A percentile compares a stretch with the other conserved stretches of the same genome.
phyloP scores from a whole-genome alignment of 2,888 invertebrate species.

The Hecatera dysodea region DNA sequence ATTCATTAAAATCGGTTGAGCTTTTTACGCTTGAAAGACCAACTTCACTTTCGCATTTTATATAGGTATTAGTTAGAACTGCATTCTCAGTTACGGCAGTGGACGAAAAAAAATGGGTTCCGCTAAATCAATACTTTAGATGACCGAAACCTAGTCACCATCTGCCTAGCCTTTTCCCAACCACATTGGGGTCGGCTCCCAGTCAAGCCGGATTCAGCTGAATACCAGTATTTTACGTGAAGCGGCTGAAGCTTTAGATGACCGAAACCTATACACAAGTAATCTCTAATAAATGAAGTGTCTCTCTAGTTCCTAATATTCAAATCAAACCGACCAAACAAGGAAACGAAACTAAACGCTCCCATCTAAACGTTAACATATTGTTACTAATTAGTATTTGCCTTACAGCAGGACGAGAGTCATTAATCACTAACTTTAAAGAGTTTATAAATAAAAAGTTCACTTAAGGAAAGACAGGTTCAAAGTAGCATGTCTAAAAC shows the following conservation, averaged over 20 bases:
- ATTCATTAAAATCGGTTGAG: too few relatives aligned
- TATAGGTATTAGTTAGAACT: too few relatives aligned
- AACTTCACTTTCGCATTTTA: too few relatives aligned
- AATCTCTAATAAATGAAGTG: background rate
- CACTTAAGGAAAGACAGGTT: conserved; percentile 53
- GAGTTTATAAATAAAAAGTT: conserved; percentile 63
- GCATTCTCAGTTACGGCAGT: background rate
- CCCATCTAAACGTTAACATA: conserved; percentile 58
- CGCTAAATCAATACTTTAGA: background rate
- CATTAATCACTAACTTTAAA: conserved; percentile 67
- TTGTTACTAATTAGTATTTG: conserved; percentile 68
- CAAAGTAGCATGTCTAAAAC: conserved; percentile 39
- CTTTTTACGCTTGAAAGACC: too few relatives aligned
- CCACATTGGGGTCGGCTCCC: too few relatives aligned
- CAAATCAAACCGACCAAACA: conserved; percentile 30
- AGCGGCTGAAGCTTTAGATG: too few relatives aligned
- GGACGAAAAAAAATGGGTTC: background rate
- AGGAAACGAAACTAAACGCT: conserved; percentile 49
- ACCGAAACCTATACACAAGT: background rate
- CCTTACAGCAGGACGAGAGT: conserved; percentile 59
- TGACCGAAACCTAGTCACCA: too few relatives aligned
- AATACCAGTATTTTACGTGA: too few relatives aligned
- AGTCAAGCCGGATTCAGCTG: too few relatives aligned
- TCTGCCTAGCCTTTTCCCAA: too few relatives aligned
- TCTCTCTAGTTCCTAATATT: background rate